Conservation (phyloP, 2,888 invertebrate genomes). For the Ephialtes manifestator region DNA sequence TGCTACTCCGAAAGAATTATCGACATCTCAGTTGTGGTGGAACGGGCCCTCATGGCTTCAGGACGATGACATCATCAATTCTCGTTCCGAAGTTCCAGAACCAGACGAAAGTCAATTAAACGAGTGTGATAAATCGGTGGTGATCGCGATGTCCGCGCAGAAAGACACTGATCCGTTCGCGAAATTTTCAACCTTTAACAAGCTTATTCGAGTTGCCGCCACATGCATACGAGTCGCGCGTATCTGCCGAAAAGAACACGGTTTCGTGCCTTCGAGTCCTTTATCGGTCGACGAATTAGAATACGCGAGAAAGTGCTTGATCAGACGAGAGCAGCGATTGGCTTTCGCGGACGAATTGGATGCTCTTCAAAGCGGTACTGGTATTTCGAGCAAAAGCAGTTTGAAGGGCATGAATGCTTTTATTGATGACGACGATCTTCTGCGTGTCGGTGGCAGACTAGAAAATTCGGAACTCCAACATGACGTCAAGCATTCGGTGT, state of each 20-base stretch:
- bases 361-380: neutral
- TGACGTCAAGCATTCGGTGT: neutral
- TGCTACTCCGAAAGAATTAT: neutral
- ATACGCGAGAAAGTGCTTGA: neutral
- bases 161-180: neutral
- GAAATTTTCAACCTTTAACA: constrained; percentile 15
- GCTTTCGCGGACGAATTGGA: neutral
- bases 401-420: constrained; percentile 42
- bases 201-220: constrained; percentile 30
- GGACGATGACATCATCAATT: constrained; percentile 24
- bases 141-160: neutral
- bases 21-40: constrained; percentile 52
- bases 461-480: constrained; percentile 52
- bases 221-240: too few species aligned
- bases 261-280: too few species aligned
- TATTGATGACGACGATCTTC: constrained; percentile 61
- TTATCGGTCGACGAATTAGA: too few species aligned
- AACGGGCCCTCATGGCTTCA: constrained; percentile 69
- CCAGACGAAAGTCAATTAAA: neutral
- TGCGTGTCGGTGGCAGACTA: constrained; percentile 52
- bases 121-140: constrained; percentile 24
- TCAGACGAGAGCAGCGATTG: neutral
- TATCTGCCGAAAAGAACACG: too few species aligned
- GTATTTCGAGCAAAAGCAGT: neutral
- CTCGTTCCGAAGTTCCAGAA: neutral